Base-by-base conservation (phyloP, 1,140 invertebrate species). In the Protaetia brevitarsis region DNA sequence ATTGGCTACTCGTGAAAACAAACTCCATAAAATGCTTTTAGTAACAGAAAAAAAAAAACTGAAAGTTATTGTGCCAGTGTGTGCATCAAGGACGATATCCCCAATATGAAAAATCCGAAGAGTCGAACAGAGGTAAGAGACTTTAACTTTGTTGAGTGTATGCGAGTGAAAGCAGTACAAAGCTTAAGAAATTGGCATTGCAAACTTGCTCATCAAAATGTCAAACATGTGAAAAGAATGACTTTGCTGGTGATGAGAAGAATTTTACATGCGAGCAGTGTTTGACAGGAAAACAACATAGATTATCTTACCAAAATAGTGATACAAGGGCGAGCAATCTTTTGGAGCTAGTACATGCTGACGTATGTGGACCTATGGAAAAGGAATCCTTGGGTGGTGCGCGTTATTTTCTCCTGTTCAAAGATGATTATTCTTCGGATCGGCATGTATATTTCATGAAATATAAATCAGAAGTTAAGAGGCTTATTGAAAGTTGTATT, bases 371-470 rank as follows among this genome's bases (percentile, higher is more conserved):
- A 16, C 59, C 66, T 59, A 77, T 78, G 69, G 30, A 72, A 6
- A 56, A 63, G 11, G 41, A n/a, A 28, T 78, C 76, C 6, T 21
- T 77, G 7, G 71, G 72, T 28, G 73, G 73, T 13, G 36, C 66
- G 7, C 63, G 64, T 62, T 75, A 78, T 69, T 73, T 78, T 21
- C 13, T 78, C 10, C 69, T 71, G 1, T 75, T 78, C 34, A 74
- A 77, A 30, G 74, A 78, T 67, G 75, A 79, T 29, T 69, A 27
- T 34, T 65, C 68, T 1, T 69, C 72, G 11, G 76, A 66, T 64
- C 68, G 69, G 13, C 69, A 69, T 7, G 67, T 77, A 6, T 74
- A 74, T 63, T 79, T 79, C 61, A 5, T 80, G 8, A 73, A 74
- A 64, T 16, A 66, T 5, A 81, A 80, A 57, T 34, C 28, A 64